These are phyloP conservation scores for Encarsia formosa DNA, from an alignment of 2,888 invertebrate species.

Conservation along the genomic window DNA sequence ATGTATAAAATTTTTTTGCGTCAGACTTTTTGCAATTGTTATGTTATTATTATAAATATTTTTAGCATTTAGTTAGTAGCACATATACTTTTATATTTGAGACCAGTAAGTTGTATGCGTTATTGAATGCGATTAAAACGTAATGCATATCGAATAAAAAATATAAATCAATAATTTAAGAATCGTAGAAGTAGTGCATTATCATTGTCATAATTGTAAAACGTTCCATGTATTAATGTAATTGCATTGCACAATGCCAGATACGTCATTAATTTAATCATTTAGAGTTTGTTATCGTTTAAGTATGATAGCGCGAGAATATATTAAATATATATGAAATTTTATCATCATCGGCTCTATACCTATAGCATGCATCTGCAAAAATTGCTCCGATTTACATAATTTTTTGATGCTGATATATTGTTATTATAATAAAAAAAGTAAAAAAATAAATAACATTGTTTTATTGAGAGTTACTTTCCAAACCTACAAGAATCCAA, in stretches of 20 bases:
- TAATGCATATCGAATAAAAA: conserved; percentile 17
- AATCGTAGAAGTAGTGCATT: no score
- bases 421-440: conserved; percentile 27
- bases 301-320: conserved; percentile 12
- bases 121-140: conserved; percentile 18
- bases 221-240: conserved; percentile 10
- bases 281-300: conserved; percentile 27
- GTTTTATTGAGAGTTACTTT: no score
- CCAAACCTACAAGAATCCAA: no score
- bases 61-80: conserved; percentile 28
- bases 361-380: no score
- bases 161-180: conserved; percentile 2
- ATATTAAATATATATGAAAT: no score
- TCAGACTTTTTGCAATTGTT: conserved; percentile 18
- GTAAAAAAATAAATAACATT: no score
- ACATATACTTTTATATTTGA: conserved; percentile 28
- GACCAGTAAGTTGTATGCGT: conserved; percentile 20
- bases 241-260: conserved; percentile 30
- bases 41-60: conserved; percentile 6
- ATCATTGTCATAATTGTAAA: neutral
- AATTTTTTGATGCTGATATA: conserved; percentile 21
- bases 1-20: conserved; percentile 10
- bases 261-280: conserved; percentile 25
- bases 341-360: conserved; percentile 16
- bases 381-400: conserved; percentile 10